These are phyloP conservation scores for Drosophila simulans DNA, from an alignment of 1,140 invertebrate genomes.

Conservation along the genomic window DNA sequence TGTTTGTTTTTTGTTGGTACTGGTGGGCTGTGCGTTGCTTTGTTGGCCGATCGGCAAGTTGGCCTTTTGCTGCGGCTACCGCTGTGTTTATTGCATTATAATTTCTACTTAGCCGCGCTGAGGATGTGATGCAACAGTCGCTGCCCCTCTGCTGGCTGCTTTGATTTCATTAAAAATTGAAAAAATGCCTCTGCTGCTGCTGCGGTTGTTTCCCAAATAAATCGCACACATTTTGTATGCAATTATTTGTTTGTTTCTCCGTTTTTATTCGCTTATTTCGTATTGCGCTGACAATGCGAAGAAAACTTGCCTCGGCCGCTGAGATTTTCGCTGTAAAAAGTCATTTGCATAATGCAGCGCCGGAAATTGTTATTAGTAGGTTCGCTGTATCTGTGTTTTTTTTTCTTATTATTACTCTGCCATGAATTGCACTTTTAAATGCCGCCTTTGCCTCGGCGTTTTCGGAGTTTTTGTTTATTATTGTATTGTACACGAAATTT, in stretches of 20 bases:
- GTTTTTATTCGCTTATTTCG: slow-evolving; percentile 12
- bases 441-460: slow-evolving; percentile 68
- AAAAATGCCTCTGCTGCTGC: slow-evolving; percentile 32
- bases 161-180: slow-evolving; percentile 73
- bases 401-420: slow-evolving; percentile 40
- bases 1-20: slow-evolving; percentile 16
- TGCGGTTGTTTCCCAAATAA: slow-evolving; percentile 77
- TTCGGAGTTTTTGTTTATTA: slow-evolving; percentile 44
- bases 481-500: slow-evolving; percentile 65
- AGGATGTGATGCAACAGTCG: slow-evolving; percentile 74
- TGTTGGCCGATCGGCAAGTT: slow-evolving; percentile 33
- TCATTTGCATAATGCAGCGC: slow-evolving; percentile 79
- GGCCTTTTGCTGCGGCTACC: slow-evolving; percentile 46
- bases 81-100: slow-evolving; percentile 75
- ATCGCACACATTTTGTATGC: slow-evolving; percentile 80
- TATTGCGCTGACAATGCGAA: slow-evolving; percentile 66
- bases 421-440: slow-evolving; percentile 78
- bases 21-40: slow-evolving; percentile 47
- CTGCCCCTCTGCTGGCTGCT: slow-evolving; percentile 50
- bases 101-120: slow-evolving; percentile 75
- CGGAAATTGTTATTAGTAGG: slow-evolving; percentile 80
- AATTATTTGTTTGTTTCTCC: slow-evolving; percentile 66
- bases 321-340: slow-evolving; percentile 69
- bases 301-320: slow-evolving; percentile 59
- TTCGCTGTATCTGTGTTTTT: slow-evolving; percentile 40